Evolutionary conservation across 2,113 vertebrate genomes (phyloP).

Genomic region (Tychaedon coryphoeus): DNA sequence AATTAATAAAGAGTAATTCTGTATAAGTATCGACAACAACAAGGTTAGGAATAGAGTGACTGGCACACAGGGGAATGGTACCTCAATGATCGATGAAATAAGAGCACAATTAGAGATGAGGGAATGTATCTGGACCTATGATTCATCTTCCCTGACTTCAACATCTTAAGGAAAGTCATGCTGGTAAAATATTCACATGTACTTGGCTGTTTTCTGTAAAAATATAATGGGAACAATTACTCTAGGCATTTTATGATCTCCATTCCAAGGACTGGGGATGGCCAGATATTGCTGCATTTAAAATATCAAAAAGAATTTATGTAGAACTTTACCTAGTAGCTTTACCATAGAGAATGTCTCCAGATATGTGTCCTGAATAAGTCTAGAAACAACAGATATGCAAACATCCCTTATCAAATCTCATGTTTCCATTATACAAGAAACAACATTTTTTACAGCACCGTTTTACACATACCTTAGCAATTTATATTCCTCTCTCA

Average conservation of each 20-base stretch:
- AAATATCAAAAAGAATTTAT: not conserved
- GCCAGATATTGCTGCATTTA: not conserved
- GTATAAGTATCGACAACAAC: not conserved
- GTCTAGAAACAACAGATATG: not conserved
- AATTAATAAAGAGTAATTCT: not conserved
- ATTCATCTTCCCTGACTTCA: not conserved
- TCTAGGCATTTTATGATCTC: not conserved
- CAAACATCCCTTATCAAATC: not conserved
- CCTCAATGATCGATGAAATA: not conserved
- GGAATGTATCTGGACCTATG: not conserved
- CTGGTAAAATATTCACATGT: not conserved
- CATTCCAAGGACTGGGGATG: not conserved
- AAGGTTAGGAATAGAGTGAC: not conserved
- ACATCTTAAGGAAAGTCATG: not conserved
- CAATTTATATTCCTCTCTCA: not conserved
- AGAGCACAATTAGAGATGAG: not conserved
- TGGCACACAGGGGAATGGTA: accelerated
- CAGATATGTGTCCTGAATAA: not conserved
- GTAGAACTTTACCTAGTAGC: not conserved
- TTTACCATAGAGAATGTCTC: not conserved
- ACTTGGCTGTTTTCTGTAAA: not conserved
- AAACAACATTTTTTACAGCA: not conserved
- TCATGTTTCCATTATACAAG: not conserved
- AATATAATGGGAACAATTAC: not conserved
- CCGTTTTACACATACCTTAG: not conserved